These are phyloP conservation scores for Diadema setosum DNA, from an alignment of 35 echinoderm and acorn worm species.

Conservation along the genomic window DNA sequence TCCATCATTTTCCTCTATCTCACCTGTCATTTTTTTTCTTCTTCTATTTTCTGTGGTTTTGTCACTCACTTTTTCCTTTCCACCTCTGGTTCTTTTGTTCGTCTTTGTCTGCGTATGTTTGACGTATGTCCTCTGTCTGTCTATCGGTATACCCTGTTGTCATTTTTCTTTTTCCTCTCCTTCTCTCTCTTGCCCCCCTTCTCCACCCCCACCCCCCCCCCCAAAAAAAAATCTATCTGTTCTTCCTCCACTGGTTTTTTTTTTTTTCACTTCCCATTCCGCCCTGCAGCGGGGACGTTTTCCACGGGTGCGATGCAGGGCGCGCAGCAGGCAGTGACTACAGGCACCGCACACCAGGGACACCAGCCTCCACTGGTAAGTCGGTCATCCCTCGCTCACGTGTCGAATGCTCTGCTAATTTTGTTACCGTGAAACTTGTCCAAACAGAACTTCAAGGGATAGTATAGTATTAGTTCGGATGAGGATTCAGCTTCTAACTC, in stretches of 20 bases:
- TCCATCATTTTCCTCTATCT: neutral
- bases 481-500: too few species aligned
- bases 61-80: neutral
- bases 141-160: neutral
- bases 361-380: conserved; percentile 43
- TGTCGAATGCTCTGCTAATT: too few species aligned
- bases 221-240: neutral
- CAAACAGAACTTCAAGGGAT: too few species aligned
- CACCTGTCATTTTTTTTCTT: neutral
- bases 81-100: neutral
- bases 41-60: neutral
- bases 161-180: neutral
- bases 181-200: neutral
- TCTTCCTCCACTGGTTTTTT: neutral
- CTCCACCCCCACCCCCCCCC: neutral
- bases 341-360: neutral
- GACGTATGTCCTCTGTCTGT: neutral
- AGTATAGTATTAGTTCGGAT: too few species aligned
- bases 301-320: conserved; percentile 44
- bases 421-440: too few species aligned
- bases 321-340: neutral
- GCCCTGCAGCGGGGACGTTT: conserved; percentile 26
- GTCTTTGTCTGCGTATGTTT: neutral
- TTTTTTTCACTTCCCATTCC: neutral
- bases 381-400: too few species aligned